Percentiles rank a stretch among this genome's conserved stretches.
Conservation (phyloP, 2,797 vertebrate species). For the Bradypus variegatus region DNA sequence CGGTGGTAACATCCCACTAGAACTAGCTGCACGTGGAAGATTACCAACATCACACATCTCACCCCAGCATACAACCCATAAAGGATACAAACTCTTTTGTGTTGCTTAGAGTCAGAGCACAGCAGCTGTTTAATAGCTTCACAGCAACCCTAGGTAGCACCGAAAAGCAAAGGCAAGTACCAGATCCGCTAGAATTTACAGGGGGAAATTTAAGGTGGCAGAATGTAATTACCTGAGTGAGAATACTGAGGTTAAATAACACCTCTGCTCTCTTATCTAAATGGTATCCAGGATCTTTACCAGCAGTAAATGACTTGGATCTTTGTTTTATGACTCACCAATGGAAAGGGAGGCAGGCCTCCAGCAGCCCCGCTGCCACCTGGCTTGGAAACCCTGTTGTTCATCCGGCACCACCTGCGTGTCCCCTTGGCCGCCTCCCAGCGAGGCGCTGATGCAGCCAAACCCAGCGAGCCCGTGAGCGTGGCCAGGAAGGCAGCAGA, state of each 20-base stretch:
- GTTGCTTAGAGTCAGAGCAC: not conserved
- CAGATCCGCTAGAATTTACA: not conserved
- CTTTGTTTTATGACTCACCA: not conserved
- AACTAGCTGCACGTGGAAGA: not conserved
- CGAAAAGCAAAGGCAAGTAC: not conserved
- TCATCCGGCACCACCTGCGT: constrained; percentile 48
- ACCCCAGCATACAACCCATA: not conserved
- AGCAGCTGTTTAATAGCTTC: not conserved
- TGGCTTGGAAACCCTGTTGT: constrained; percentile 24
- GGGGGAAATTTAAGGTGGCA: constrained; percentile 14
- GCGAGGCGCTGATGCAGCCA: constrained; percentile 24
- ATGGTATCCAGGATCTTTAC: not conserved
- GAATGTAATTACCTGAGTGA: not conserved
- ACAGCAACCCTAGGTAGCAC: not conserved
- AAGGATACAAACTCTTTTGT: not conserved
- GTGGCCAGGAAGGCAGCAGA: constrained; percentile 53
- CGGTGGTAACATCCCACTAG: not conserved
- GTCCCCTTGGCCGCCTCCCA: constrained; percentile 42
- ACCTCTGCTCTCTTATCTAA: not conserved
- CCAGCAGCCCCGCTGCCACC: constrained; percentile 11
- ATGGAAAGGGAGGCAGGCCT: constrained; percentile 8
- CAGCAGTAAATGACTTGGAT: not conserved
- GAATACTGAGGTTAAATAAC: not conserved
- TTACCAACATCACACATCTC: not conserved
- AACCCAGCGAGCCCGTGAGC: not conserved